These are phyloP conservation scores for Luscinia luscinia DNA, from an alignment of 2,797 vertebrate species.

Conservation along the genomic window DNA sequence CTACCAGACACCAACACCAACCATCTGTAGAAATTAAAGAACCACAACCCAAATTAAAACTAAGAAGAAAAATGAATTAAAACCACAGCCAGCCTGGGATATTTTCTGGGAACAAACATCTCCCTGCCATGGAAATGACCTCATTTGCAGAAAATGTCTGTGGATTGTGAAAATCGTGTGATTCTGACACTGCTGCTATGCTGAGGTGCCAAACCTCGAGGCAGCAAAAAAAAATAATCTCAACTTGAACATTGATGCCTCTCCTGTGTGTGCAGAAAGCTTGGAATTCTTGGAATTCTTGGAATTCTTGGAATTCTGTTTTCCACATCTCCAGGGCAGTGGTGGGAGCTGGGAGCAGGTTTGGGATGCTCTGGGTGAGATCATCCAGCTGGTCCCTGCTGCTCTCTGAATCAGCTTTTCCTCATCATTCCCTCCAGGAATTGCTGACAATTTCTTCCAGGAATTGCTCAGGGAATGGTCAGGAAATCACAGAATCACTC, in stretches of 20 bases:
- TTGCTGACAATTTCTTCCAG: neutral
- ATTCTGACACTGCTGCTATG: neutral
- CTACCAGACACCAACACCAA: no score
- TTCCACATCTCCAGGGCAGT: accelerated
- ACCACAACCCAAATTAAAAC: no score
- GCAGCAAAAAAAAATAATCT: neutral
- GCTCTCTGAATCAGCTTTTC: neutral
- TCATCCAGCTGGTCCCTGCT: neutral
- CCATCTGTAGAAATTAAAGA: no score
- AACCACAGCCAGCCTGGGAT: neutral
- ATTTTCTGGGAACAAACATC: constrained; percentile 41
- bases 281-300: neutral
- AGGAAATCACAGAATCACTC: neutral
- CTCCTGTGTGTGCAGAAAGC: accelerated
- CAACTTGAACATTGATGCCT: accelerated
- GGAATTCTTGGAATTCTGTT: neutral
- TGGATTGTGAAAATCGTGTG: neutral
- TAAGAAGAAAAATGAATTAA: no score
- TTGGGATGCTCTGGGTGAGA: neutral
- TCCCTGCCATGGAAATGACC: constrained; percentile 10
- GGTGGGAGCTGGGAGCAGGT: neutral
- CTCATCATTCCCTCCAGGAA: neutral
- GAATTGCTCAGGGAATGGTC: neutral
- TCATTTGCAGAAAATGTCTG: constrained; percentile 18
- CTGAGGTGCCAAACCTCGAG: neutral